Base-by-base conservation (phyloP, 2,113 vertebrate genomes). In the Megaceryle torquata region DNA sequence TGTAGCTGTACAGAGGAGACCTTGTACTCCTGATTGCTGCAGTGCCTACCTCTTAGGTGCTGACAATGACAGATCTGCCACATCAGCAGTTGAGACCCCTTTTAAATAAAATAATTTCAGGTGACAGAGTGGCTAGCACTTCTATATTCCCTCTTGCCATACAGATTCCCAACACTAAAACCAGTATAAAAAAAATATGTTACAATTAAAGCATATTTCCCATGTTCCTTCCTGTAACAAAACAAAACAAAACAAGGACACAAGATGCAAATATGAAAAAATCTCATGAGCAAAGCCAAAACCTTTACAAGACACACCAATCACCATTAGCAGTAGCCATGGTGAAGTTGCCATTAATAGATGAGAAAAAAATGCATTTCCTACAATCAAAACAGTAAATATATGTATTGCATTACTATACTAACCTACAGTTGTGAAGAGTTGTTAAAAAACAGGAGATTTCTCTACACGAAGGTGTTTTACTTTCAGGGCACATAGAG, bases 1-100 rank as follows among this genome's bases (percentile, higher is more conserved):
- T 29, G 13, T 8, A 48, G 10, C 10, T 76, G 33, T 53, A 6
- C 19, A 39, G 29, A 61, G 7, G 6, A 72, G 26, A 72, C 3
- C 7, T 57, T n/a, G 11, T 24, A 85, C 10, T 13, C 17, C 2
- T 0, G 0, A 41, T 5, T 43, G 35, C 24, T 76, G 14, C 26
- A n/a, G 12, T 7, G 6, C 8, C 15, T 53, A 46, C 11, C 29
- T 77, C 64, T 46, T 11, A 29, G 15, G 15, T 56, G 10, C 9
- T 54, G 63, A 15, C 15, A 61, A 10, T 41, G 39, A 63, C 33
- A 56, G 24, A 67, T 37, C 35, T 67, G 17, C 20, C 33, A 37
- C n/a, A 53, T 17, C 15, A 84, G 37, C 22, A 43, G 28, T 2
- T 67, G 22, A 53, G 24, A 53, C 1, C 3, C 21, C 5, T 53